A percentile compares a stretch with the other conserved stretches of the same genome.
Conservation (phyloP, 2,113 vertebrate species). For the Perca fluviatilis region DNA sequence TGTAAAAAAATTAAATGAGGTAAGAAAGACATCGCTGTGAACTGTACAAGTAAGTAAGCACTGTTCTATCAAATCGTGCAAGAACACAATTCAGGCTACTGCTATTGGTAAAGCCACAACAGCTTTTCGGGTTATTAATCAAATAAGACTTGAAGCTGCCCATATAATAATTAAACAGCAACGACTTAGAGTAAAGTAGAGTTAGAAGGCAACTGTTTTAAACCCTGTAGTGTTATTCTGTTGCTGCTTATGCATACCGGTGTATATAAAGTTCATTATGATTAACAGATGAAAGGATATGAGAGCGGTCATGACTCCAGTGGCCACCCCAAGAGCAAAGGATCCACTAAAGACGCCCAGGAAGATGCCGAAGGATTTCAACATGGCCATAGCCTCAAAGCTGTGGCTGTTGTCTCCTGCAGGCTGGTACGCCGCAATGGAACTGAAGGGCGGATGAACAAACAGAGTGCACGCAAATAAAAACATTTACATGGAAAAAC, state of each 20-base stretch:
- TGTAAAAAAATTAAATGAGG: not conserved
- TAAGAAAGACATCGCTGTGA: not conserved
- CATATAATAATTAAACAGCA: not conserved
- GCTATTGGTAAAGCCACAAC: not conserved
- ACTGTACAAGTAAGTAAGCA: not conserved
- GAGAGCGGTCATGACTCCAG: constrained; percentile 95
- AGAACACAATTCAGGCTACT: not conserved
- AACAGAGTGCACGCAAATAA: not conserved
- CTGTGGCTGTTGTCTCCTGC: constrained; percentile 94
- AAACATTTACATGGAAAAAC: constrained; percentile 13
- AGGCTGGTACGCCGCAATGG: constrained; percentile 95
- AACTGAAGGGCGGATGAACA: constrained; percentile 80
- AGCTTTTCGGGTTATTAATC: not conserved
- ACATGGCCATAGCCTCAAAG: constrained; percentile 94
- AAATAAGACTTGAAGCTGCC: not conserved
- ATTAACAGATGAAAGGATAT: constrained; percentile 88
- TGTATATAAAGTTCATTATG: not conserved
- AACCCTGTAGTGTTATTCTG: not conserved
- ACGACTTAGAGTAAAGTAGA: not conserved
- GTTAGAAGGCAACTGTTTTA: not conserved
- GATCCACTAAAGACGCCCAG: constrained; percentile 97
- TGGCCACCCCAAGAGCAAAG: constrained; percentile 94
- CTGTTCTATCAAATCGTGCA: not conserved
- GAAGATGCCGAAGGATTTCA: constrained; percentile 95
- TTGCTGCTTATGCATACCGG: not conserved